phyloP scores from a whole-genome alignment of 2,888 invertebrate genomes.

The Sylvicola cinctus region DNA sequence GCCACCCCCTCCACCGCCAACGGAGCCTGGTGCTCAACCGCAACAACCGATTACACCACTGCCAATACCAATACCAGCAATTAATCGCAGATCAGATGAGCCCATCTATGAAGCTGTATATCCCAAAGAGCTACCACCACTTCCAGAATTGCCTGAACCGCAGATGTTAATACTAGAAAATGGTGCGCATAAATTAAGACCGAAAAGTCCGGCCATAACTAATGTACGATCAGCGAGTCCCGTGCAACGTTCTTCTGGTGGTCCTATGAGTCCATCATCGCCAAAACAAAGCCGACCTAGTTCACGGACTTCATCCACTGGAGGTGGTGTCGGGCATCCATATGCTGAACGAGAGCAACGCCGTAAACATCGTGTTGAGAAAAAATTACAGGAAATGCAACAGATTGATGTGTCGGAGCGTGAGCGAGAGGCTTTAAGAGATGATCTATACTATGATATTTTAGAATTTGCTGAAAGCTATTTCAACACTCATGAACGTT shows the following conservation, averaged over 20 bases:
- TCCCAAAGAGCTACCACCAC: conserved; percentile 32
- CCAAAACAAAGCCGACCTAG: conserved; percentile 30
- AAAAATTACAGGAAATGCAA: conserved; percentile 65
- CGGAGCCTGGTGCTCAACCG: conserved; percentile 11
- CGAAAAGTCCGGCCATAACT: conserved; percentile 22
- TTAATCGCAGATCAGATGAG: conserved; percentile 27
- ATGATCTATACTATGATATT: conserved; percentile 55
- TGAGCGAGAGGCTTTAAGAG: conserved; percentile 21
- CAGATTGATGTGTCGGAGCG: conserved; percentile 24
- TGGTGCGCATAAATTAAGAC: conserved; percentile 10
- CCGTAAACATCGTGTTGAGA: conserved; percentile 66
- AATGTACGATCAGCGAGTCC: conserved; percentile 17
- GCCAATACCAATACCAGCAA: conserved; percentile 5
- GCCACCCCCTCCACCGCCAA: conserved; percentile 47
- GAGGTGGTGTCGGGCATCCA: conserved; percentile 15
- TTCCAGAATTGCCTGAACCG: conserved; percentile 20
- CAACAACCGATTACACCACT: conserved; percentile 13
- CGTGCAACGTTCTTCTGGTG: conserved; percentile 11
- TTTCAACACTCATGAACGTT: conserved; percentile 74
- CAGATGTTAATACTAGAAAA: conserved; percentile 7
- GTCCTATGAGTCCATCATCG: conserved; percentile 20
- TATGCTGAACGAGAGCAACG: conserved; percentile 52
- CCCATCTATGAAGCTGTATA: conserved; percentile 75
- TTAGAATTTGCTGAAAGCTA: conserved; percentile 85
- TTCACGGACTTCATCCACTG: conserved; percentile 28